phyloP scores from a whole-genome alignment of 1,140 invertebrate species.

The Carposina sasakii region DNA sequence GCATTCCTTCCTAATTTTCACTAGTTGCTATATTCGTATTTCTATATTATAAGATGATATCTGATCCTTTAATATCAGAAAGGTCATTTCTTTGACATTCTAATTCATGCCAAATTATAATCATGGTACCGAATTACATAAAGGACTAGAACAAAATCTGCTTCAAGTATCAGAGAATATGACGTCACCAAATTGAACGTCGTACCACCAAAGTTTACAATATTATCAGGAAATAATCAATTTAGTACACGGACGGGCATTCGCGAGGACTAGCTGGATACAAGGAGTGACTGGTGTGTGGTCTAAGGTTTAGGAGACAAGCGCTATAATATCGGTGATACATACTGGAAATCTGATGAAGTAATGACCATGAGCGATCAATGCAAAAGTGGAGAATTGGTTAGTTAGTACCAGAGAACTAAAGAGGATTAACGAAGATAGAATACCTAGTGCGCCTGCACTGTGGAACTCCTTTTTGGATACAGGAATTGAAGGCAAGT shows the following conservation, averaged over 20 bases:
- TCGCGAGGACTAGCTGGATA: constrained; percentile 9
- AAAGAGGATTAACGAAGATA: not conserved
- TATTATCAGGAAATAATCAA: constrained; percentile 33
- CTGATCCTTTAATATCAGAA: too few species aligned
- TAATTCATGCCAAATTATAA: too few species aligned
- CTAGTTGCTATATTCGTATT: too few species aligned
- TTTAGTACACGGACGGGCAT: constrained; percentile 10
- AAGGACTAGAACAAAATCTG: too few species aligned
- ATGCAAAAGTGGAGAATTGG: not conserved
- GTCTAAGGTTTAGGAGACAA: not conserved
- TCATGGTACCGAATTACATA: too few species aligned
- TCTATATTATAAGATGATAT: too few species aligned
- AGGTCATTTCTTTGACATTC: too few species aligned
- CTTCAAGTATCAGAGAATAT: too few species aligned
- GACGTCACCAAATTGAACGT: too few species aligned
- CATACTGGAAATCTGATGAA: not conserved
- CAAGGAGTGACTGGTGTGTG: constrained; percentile 2
- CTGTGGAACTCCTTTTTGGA: not conserved
- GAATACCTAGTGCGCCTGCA: not conserved
- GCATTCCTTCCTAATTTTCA: too few species aligned
- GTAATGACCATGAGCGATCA: not conserved
- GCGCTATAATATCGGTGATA: not conserved
- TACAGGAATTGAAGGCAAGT: too few species aligned
- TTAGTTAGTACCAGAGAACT: not conserved
- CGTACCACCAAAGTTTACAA: not conserved